phyloP scores from a whole-genome alignment of 2,113 vertebrate species.

The Isichthys henryi region DNA sequence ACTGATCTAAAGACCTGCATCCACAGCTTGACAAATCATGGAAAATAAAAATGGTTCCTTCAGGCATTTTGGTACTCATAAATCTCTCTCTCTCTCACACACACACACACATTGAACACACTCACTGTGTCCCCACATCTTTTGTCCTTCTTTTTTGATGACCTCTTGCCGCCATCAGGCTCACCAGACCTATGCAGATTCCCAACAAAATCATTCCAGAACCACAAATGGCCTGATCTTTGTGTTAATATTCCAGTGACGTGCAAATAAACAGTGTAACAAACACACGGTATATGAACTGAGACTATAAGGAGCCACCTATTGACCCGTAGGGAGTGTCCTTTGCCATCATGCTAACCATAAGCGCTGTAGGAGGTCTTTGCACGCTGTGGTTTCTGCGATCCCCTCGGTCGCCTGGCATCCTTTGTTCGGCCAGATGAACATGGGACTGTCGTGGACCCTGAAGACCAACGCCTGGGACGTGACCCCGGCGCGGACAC shows the following conservation, averaged over 20 bases:
- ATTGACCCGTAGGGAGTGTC: background rate
- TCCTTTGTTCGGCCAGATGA: conserved; percentile 80
- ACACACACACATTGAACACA: background rate
- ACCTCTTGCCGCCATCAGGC: conserved; percentile 43
- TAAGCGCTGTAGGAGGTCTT: conserved; percentile 63
- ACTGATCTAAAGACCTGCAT: background rate
- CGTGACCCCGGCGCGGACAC: conserved; percentile 66
- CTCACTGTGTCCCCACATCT: conserved; percentile 26
- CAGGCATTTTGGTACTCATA: background rate
- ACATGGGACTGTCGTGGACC: conserved; percentile 67
- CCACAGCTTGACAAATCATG: background rate
- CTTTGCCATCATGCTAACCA: conserved; percentile 57
- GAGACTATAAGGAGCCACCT: background rate
- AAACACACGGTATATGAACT: background rate
- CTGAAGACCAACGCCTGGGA: conserved; percentile 73
- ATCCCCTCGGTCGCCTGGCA: conserved; percentile 54
- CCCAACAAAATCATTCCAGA: background rate
- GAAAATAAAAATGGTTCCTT: background rate
- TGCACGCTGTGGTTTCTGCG: conserved; percentile 60
- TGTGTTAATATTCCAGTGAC: background rate
- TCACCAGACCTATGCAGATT: conserved; percentile 40
- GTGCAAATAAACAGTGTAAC: background rate
- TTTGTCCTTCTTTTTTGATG: conserved; percentile 54
- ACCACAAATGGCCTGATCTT: background rate
- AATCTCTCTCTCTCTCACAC: background rate